Evolutionary conservation across 2,113 vertebrate species (phyloP).

Genomic region (Periophthalmodon schlosseri): DNA sequence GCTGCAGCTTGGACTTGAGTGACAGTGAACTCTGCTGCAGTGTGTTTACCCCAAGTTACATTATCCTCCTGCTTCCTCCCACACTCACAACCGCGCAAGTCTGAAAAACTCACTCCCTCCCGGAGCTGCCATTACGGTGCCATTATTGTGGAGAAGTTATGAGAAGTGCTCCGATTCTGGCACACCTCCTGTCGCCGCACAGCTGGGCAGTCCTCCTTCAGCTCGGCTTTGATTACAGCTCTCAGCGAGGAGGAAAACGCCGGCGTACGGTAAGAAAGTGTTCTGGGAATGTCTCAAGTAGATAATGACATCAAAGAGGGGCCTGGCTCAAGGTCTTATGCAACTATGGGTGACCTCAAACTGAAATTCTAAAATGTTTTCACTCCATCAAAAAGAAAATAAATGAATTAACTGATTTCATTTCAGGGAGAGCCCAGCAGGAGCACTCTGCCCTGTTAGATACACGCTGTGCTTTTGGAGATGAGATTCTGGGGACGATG

Average conservation of each 20-base stretch:
- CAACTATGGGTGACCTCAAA: neutral
- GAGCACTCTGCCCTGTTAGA: too few relatives aligned
- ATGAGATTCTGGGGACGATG: too few relatives aligned
- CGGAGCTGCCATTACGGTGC: conserved; percentile 53
- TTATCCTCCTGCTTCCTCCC: conserved; percentile 33
- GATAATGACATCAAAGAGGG: conserved; percentile 20
- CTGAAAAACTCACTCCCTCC: conserved; percentile 49
- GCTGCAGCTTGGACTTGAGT: conserved; percentile 22
- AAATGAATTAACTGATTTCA: too few relatives aligned
- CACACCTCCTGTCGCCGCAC: conserved; percentile 38
- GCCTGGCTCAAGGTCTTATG: conserved; percentile 24
- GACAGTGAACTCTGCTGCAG: conserved; percentile 28
- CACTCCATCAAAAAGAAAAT: neutral
- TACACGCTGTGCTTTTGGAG: too few relatives aligned
- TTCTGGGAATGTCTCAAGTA: conserved; percentile 21
- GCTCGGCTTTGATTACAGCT: conserved; percentile 48
- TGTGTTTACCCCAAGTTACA: conserved; percentile 26
- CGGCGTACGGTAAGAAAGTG: conserved; percentile 38
- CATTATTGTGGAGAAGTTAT: conserved; percentile 51
- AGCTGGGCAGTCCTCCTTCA: conserved; percentile 38
- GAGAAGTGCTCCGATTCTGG: conserved; percentile 36
- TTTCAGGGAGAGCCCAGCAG: too few relatives aligned
- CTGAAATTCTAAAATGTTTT: neutral
- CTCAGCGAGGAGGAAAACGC: neutral
- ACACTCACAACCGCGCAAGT: conserved; percentile 26